These are phyloP conservation scores for Lacanobia oleracea DNA, from an alignment of 2,888 invertebrate genomes.

Conservation along the genomic window DNA sequence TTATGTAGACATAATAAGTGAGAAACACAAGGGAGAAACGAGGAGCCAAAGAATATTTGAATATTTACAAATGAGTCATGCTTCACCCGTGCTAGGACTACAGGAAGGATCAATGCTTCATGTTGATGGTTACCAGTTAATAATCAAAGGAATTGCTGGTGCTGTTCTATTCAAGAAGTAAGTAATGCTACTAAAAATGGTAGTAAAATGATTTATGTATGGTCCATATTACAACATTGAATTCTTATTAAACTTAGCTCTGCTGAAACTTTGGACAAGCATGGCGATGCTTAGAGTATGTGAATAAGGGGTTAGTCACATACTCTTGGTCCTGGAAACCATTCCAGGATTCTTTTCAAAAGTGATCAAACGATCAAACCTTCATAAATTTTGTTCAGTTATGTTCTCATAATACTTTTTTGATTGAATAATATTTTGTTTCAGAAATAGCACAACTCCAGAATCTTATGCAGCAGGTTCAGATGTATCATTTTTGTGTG, in stretches of 20 bases:
- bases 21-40: constrained; percentile 95
- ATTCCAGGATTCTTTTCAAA: not conserved
- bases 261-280: not conserved
- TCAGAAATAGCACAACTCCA: constrained; percentile 87
- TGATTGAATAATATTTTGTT: constrained; percentile 58
- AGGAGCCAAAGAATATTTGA: constrained; percentile 93
- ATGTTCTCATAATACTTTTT: not conserved
- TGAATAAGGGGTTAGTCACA: no score
- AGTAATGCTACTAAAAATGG: constrained; percentile 69
- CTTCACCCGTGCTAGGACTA: constrained; percentile 92
- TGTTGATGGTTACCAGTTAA: constrained; percentile 90
- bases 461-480: constrained; percentile 89
- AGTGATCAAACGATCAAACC: no score
- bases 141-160: constrained; percentile 91
- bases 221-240: not conserved
- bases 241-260: not conserved
- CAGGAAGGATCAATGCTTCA: constrained; percentile 93
- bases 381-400: not conserved
- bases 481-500: constrained; percentile 91
- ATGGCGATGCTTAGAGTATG: no score
- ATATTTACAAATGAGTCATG: constrained; percentile 91
- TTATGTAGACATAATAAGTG: constrained; percentile 92
- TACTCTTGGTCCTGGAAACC: not conserved
- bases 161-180: constrained; percentile 93
- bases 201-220: not conserved